Percentiles rank a stretch among this genome's conserved stretches.
Evolutionary conservation across 2,888 invertebrate species (phyloP).

Genomic region (Dinocampus coccinellae): DNA sequence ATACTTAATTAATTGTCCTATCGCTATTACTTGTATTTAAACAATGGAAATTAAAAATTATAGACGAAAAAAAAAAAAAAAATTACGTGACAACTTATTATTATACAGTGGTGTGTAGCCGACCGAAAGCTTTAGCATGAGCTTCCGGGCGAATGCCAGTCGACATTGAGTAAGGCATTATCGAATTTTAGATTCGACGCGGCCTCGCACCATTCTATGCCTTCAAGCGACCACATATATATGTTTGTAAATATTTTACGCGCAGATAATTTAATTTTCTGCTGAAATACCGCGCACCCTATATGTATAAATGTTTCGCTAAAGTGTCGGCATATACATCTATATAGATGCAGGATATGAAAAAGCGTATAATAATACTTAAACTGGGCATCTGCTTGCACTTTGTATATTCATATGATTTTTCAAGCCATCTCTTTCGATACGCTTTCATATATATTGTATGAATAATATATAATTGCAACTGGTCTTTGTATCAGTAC

Average conservation of each 20-base stretch:
- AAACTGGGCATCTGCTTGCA: neutral
- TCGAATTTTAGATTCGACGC: conserved; percentile 67
- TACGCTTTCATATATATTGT: neutral
- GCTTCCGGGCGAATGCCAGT: conserved; percentile 63
- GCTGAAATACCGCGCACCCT: conserved; percentile 47
- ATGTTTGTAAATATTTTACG: conserved; percentile 63
- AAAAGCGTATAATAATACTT: neutral
- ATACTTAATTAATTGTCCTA: too few relatives aligned
- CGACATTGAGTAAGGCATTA: conserved; percentile 65
- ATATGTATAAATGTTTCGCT: conserved; percentile 18
- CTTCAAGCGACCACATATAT: conserved; percentile 39
- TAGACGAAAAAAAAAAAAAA: neutral
- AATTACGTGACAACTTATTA: neutral
- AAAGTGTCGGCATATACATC: neutral
- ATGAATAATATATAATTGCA: neutral
- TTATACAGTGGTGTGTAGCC: too few relatives aligned
- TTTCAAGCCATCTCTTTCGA: neutral
- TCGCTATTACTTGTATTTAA: too few relatives aligned
- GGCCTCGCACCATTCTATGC: conserved; percentile 53
- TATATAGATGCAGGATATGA: neutral
- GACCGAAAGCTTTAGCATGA: conserved; percentile 36
- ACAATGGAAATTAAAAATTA: too few relatives aligned
- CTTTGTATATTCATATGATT: neutral
- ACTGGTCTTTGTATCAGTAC: neutral
- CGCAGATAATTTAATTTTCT: conserved; percentile 54